Evolutionary conservation across 2,797 vertebrate genomes (phyloP).

Genomic region (Rhinoraja longicauda): DNA sequence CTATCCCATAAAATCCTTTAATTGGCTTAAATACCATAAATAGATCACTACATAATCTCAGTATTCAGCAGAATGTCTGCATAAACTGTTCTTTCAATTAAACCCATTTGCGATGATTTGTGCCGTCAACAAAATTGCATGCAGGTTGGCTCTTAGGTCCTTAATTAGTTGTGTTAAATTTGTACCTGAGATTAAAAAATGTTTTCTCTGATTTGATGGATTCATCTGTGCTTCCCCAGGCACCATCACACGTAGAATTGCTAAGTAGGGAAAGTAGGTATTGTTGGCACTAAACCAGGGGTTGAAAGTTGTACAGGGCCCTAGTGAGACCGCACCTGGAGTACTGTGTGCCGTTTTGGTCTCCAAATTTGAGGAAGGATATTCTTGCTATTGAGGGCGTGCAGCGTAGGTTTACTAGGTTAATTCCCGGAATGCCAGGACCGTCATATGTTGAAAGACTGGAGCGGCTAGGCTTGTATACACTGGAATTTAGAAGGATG

Average conservation of each 20-base stretch:
- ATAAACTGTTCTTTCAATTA: neutral
- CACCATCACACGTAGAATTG: neutral
- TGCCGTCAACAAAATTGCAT: neutral
- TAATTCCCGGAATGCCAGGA: too few species aligned
- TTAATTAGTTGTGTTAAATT: neutral
- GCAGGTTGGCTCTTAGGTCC: neutral
- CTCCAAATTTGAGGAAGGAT: too few species aligned
- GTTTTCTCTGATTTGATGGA: neutral
- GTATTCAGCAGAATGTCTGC: neutral
- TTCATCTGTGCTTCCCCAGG: neutral
- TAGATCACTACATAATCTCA: neutral
- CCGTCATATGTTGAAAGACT: too few species aligned
- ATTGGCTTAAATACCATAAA: neutral
- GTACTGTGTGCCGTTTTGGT: too few species aligned
- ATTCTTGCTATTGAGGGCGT: too few species aligned
- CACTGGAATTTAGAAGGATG: too few species aligned
- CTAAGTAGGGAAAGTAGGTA: neutral
- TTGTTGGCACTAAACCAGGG: neutral
- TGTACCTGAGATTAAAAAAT: neutral
- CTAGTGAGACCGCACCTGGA: too few species aligned
- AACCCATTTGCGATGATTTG: neutral
- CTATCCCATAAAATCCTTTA: neutral
- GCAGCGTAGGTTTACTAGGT: too few species aligned
- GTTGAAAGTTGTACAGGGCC: too few species aligned
- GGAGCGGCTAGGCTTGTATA: too few species aligned